phyloP scores from a whole-genome alignment of 1,140 invertebrate genomes.

The Thaumatotibia leucotreta region DNA sequence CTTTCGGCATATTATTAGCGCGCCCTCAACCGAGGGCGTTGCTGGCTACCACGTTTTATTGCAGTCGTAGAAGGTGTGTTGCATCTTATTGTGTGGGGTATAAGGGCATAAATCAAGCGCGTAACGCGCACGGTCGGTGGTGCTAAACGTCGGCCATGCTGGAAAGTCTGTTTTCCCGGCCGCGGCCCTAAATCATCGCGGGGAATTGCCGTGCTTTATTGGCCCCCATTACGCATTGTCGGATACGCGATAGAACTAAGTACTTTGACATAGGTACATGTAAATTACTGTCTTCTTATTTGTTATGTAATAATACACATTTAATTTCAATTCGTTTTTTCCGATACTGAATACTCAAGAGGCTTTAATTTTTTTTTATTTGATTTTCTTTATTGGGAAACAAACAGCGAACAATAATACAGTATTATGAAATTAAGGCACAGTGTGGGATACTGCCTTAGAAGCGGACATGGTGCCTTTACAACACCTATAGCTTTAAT shows the following conservation, averaged over 20 bases:
- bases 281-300: too few relatives aligned
- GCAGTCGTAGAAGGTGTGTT: not conserved
- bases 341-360: too few relatives aligned
- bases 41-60: not conserved
- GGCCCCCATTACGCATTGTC: conserved; percentile 28
- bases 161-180: conserved; percentile 28
- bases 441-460: too few relatives aligned
- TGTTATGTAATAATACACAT: too few relatives aligned
- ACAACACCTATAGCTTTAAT: too few relatives aligned
- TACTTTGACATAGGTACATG: not conserved
- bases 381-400: too few relatives aligned
- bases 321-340: too few relatives aligned
- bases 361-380: too few relatives aligned
- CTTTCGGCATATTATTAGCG: conserved; percentile 7
- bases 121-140: not conserved
- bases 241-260: not conserved
- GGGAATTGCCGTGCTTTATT: conserved; percentile 33
- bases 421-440: too few relatives aligned
- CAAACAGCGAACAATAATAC: too few relatives aligned
- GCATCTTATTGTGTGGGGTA: not conserved
- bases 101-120: conserved; percentile 3
- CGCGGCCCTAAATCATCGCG: conserved; percentile 32
- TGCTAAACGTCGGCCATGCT: conserved; percentile 26
- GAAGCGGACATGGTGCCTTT: too few relatives aligned
- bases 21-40: not conserved